A percentile compares a stretch with the other conserved stretches of the same genome.
phyloP scores from a whole-genome alignment of 2,888 invertebrate species.

The Aspidiotus rigidus region DNA sequence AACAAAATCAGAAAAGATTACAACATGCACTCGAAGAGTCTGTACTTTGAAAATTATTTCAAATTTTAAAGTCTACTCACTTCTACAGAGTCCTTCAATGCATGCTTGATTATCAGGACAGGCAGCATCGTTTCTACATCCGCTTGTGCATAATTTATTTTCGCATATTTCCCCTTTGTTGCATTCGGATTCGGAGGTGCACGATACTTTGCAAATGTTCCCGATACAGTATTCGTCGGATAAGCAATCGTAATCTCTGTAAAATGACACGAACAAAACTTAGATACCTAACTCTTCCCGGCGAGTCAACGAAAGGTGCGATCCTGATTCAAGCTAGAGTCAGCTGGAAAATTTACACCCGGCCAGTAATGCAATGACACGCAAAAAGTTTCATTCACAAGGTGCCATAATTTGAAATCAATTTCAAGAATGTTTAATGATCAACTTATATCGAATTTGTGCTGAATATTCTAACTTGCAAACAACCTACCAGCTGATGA shows the following conservation, averaged over 20 bases:
- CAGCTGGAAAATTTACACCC: too few species aligned
- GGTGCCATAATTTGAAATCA: too few species aligned
- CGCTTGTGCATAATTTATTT: conserved; percentile 73
- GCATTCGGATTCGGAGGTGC: conserved; percentile 76
- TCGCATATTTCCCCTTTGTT: conserved; percentile 74
- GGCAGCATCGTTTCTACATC: conserved; percentile 73
- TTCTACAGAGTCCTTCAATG: conserved; percentile 69
- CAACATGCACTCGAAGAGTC: neutral
- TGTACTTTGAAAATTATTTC: neutral
- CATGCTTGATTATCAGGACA: conserved; percentile 70
- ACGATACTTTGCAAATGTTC: conserved; percentile 72
- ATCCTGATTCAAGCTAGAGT: too few species aligned
- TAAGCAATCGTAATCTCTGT: conserved; percentile 68
- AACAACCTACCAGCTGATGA: too few species aligned
- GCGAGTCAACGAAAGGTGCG: too few species aligned
- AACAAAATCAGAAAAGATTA: conserved; percentile 37
- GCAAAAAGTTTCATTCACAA: too few species aligned
- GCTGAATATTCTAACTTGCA: too few species aligned
- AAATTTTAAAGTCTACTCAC: conserved; percentile 44
- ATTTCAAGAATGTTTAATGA: too few species aligned
- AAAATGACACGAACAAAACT: conserved; percentile 39
- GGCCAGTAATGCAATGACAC: too few species aligned
- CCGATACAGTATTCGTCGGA: conserved; percentile 77
- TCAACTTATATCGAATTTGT: too few species aligned
- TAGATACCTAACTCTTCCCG: neutral